Percentiles rank a stretch among this genome's conserved stretches.
Evolutionary conservation across 2,888 invertebrate species (phyloP).

Genomic region (Apotomis turbidana): DNA sequence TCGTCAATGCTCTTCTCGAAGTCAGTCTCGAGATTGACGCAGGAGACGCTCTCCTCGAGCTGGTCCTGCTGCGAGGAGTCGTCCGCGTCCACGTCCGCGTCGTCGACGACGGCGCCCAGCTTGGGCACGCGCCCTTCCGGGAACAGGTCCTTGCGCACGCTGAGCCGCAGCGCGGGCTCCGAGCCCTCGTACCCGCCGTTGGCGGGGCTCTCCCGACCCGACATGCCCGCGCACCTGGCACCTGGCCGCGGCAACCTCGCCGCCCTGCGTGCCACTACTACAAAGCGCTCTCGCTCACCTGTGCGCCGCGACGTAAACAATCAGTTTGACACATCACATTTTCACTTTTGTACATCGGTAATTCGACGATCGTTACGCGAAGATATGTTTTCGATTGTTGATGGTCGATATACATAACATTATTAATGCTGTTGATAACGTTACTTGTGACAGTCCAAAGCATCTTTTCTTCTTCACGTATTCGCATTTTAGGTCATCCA

Average conservation of each 20-base stretch:
- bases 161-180: constrained; percentile 70
- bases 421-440: constrained; percentile 74
- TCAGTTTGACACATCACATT: constrained; percentile 84
- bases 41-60: constrained; percentile 65
- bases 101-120: constrained; percentile 42
- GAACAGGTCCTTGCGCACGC: constrained; percentile 81
- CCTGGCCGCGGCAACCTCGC: constrained; percentile 44
- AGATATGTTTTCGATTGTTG: constrained; percentile 70
- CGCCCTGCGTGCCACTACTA: constrained; percentile 80
- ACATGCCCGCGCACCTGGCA: constrained; percentile 81
- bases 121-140: constrained; percentile 66
- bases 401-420: constrained; percentile 70
- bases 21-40: constrained; percentile 79
- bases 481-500: constrained; percentile 85
- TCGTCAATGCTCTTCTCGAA: constrained; percentile 81
- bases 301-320: constrained; percentile 82
- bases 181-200: constrained; percentile 78
- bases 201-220: constrained; percentile 79
- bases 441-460: constrained; percentile 76
- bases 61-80: constrained; percentile 61
- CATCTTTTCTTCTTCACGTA: constrained; percentile 82
- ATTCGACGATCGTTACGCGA: constrained; percentile 69
- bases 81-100: constrained; percentile 55
- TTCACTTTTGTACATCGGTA: constrained; percentile 79
- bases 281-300: constrained; percentile 77